Percentiles rank a stretch among this genome's conserved stretches.
Conservation (phyloP, 2,797 vertebrate species). For the Siniperca undulata region DNA sequence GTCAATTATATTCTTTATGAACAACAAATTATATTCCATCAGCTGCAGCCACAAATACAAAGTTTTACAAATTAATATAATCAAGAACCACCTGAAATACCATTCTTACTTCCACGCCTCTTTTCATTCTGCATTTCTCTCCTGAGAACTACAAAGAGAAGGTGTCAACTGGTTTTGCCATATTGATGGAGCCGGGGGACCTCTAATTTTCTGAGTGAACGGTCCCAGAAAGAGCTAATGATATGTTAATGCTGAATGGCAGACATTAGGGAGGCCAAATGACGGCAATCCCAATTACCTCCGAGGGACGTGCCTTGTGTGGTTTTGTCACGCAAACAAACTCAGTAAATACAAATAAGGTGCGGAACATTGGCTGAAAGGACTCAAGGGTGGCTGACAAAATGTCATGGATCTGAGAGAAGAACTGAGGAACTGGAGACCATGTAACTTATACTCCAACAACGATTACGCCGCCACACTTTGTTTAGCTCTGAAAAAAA, state of each 20-base stretch:
- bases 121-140: conserved; percentile 43
- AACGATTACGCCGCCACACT: conserved; percentile 55
- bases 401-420: conserved; percentile 59
- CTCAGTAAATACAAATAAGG: conserved; percentile 79
- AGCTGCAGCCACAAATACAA: conserved; percentile 22
- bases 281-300: conserved; percentile 81
- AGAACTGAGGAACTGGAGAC: conserved; percentile 40
- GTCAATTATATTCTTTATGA: conserved; percentile 12
- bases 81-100: conserved; percentile 41
- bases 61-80: conserved; percentile 55
- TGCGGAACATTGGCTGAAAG: conserved; percentile 56
- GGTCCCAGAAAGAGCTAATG: conserved; percentile 82
- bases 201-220: conserved; percentile 84
- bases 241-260: conserved; percentile 83
- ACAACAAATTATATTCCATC: conserved; percentile 20
- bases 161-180: conserved; percentile 71
- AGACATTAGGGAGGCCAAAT: conserved; percentile 78
- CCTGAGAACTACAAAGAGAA: conserved; percentile 52
- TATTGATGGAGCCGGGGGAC: conserved; percentile 73
- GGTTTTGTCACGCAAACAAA: conserved; percentile 80
- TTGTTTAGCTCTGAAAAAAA: conserved; percentile 26
- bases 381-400: conserved; percentile 72
- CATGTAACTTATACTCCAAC: conserved; percentile 32
- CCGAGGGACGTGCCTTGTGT: conserved; percentile 61
- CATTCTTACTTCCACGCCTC: conserved; percentile 42